Percentiles rank a stretch among this genome's conserved stretches.
Evolutionary conservation across 2,113 vertebrate genomes (phyloP).

Genomic region (Rhea americana): DNA sequence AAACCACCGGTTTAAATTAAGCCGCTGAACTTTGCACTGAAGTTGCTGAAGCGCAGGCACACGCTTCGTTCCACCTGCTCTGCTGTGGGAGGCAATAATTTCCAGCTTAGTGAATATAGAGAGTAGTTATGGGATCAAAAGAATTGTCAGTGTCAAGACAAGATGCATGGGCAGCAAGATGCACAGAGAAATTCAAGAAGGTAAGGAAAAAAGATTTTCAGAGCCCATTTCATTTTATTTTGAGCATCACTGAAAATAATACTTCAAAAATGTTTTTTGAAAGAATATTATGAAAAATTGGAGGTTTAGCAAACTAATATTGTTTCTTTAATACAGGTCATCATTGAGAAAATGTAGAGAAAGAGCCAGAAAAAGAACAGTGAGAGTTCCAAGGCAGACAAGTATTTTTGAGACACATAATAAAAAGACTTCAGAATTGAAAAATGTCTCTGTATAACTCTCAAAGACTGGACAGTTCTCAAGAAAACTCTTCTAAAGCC

Average conservation of each 20-base stretch:
- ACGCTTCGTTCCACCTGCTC: background rate
- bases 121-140: background rate
- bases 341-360: background rate
- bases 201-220: background rate
- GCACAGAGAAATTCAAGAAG: background rate
- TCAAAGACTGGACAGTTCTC: background rate
- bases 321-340: background rate
- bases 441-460: background rate
- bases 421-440: background rate
- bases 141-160: background rate
- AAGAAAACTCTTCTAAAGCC: background rate
- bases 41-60: background rate
- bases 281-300: background rate
- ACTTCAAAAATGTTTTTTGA: background rate
- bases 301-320: background rate
- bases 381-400: background rate
- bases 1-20: conserved; percentile 36
- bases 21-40: background rate
- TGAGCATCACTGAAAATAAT: background rate
- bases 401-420: background rate
- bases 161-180: background rate
- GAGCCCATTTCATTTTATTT: background rate
- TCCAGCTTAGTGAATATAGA: background rate
- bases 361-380: background rate
- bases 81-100: conserved; percentile 30